Evolutionary conservation across 2,797 vertebrate genomes (phyloP), one percentile per base, ranked within the genome.

Genomic region (Lagorchestes hirsutus): DNA sequence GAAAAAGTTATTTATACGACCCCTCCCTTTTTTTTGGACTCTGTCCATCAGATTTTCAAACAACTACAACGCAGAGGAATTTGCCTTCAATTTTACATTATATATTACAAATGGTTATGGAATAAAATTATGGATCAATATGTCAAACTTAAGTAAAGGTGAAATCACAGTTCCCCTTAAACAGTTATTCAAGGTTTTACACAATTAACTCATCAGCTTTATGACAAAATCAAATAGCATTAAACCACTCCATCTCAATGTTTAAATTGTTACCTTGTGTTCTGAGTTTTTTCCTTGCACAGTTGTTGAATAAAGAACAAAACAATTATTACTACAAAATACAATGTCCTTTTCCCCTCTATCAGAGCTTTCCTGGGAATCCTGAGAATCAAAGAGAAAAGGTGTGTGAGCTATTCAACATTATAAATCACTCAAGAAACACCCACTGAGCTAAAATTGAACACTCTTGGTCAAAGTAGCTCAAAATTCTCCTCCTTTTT

Each of bases 271-370:
- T 98, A 99, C 99, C 99, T 99, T 99, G 95, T 98, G 98, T 94
- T 99, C 99, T 8, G 98, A 97, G 93, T 87, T 97, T 98, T 99
- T 99, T 93, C 99, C 98, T 96, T 99, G 99, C 91, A 99, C 97
- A 54, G 99, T 98, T 92, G 99, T 99, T 59, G 99, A 99, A 98
- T 99, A 99, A 91, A 99, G 99, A 97, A 99, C 98, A 97, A 99
- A 99, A 98, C 99, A 99, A 98, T 99, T 99, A 98, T 99, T 99
- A 98, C 99, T 99, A 97, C 99, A 99, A 98, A 99, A 99, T 90
- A 99, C 99, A 94, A 99, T 97, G 96, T 99, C 99, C 93, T 99
- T 99, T 93, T 99, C 99, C 91, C 98, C 98, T 97, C 99, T 99
- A 50, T 98, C 98, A 96, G 98, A 97, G 92, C 98, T 97, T 57